These are phyloP conservation scores for Montipora cactus DNA, from an alignment of 64 coral and sea anemone species.

Conservation along the genomic window DNA sequence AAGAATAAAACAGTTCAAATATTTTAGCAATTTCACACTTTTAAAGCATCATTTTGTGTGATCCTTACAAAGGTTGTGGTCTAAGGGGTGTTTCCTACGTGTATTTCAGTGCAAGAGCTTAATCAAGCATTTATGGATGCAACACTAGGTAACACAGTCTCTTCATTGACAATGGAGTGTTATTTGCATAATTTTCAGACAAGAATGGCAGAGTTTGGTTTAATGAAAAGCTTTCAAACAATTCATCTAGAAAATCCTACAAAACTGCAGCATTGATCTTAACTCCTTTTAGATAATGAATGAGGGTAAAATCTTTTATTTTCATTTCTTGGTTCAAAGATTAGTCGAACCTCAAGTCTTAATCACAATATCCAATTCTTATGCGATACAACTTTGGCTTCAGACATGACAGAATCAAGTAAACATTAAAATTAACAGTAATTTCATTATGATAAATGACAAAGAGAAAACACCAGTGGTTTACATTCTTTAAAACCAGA, in stretches of 20 bases:
- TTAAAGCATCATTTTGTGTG: background rate
- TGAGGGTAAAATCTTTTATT: too few relatives aligned
- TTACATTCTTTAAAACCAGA: background rate
- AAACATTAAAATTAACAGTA: background rate
- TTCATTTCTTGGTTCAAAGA: too few relatives aligned
- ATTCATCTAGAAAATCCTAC: background rate
- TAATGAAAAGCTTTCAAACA: constrained; percentile 11
- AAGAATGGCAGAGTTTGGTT: constrained; percentile 28
- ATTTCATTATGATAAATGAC: background rate
- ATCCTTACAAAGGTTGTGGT: background rate
- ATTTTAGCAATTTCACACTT: background rate
- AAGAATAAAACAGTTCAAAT: background rate
- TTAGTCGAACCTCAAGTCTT: too few relatives aligned
- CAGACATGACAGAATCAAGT: background rate
- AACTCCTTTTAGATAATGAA: too few relatives aligned
- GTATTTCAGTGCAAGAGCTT: background rate
- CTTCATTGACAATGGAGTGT: too few relatives aligned
- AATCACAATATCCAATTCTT: background rate
- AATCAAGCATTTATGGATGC: background rate
- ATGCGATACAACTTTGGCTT: background rate
- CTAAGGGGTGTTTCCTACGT: background rate
- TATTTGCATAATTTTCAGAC: constrained; percentile 75
- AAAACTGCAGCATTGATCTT: too few relatives aligned
- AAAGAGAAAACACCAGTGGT: background rate
- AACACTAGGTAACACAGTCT: background rate